phyloP scores from a whole-genome alignment of 2,888 invertebrate genomes.

The Drosophila lutescens region DNA sequence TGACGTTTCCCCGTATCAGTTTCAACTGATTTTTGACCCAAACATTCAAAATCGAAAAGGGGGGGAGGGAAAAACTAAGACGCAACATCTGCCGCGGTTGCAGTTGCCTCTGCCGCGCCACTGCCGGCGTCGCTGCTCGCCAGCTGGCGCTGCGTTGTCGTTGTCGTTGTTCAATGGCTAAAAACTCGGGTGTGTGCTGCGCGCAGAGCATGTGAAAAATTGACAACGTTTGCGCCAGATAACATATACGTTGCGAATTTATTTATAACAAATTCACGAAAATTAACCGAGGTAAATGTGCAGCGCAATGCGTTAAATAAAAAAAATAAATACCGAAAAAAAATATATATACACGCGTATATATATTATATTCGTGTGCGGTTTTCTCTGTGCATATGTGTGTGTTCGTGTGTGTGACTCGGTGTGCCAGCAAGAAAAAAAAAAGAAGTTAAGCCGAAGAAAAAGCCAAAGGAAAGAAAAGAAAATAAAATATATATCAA shows the following conservation, averaged over 20 bases:
- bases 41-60: too few relatives aligned
- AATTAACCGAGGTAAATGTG: constrained; percentile 32
- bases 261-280: constrained; percentile 63
- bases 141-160: constrained; percentile 39
- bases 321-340: constrained; percentile 14
- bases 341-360: constrained; percentile 7
- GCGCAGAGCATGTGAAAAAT: constrained; percentile 76
- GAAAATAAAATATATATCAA: constrained; percentile 5
- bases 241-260: constrained; percentile 69
- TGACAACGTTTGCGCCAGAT: constrained; percentile 62
- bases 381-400: constrained; percentile 27
- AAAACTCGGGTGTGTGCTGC: constrained; percentile 77
- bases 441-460: constrained; percentile 9
- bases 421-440: constrained; percentile 16
- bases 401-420: constrained; percentile 35
- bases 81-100: constrained; percentile 2
- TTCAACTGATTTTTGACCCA: too few relatives aligned
- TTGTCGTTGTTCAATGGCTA: constrained; percentile 59
- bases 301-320: constrained; percentile 19
- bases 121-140: constrained; percentile 36
- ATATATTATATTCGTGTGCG: constrained; percentile 1
- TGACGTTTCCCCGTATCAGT: too few relatives aligned
- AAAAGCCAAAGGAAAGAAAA: background rate
- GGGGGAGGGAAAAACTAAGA: background rate
- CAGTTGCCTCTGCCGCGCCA: constrained; percentile 11